phyloP scores from a whole-genome alignment of 1,140 invertebrate genomes.

The Episyrphus balteatus region DNA sequence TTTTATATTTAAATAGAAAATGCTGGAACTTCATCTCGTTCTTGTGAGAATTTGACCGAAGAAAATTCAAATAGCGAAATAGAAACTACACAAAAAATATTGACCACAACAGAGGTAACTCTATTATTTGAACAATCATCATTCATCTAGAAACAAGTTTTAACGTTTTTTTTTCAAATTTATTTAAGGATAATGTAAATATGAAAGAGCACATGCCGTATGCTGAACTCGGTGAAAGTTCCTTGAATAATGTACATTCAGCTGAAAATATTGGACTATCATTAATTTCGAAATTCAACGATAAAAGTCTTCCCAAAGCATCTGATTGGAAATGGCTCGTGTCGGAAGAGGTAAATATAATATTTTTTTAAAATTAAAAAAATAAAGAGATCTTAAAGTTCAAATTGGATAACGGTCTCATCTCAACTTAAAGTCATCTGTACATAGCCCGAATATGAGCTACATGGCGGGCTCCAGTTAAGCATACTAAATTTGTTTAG shows the following conservation, averaged over 20 bases:
- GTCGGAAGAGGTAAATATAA: constrained; percentile 43
- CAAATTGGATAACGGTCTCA: too few relatives aligned
- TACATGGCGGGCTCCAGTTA: too few relatives aligned
- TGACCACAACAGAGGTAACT: background rate
- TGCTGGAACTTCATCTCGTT: background rate
- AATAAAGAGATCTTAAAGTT: background rate
- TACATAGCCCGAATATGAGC: too few relatives aligned
- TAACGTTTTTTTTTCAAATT: background rate
- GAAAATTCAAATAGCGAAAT: too few relatives aligned
- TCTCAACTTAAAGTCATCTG: too few relatives aligned
- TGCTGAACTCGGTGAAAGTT: constrained; percentile 11
- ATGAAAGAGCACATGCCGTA: constrained; percentile 9
- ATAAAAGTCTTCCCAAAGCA: constrained; percentile 62
- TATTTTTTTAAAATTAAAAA: background rate
- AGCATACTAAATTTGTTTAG: too few relatives aligned
- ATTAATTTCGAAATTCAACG: constrained; percentile 63
- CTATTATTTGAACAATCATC: background rate
- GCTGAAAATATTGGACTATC: constrained; percentile 72
- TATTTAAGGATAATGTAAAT: background rate
- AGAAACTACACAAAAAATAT: too few relatives aligned
- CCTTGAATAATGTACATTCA: constrained; percentile 32
- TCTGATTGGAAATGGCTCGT: constrained; percentile 76
- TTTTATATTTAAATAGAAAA: background rate
- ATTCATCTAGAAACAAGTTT: background rate
- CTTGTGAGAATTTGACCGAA: too few relatives aligned